A percentile compares a stretch with the other conserved stretches of the same genome.
Conservation (phyloP, 2,888 invertebrate genomes). For the Lutraria lutraria region DNA sequence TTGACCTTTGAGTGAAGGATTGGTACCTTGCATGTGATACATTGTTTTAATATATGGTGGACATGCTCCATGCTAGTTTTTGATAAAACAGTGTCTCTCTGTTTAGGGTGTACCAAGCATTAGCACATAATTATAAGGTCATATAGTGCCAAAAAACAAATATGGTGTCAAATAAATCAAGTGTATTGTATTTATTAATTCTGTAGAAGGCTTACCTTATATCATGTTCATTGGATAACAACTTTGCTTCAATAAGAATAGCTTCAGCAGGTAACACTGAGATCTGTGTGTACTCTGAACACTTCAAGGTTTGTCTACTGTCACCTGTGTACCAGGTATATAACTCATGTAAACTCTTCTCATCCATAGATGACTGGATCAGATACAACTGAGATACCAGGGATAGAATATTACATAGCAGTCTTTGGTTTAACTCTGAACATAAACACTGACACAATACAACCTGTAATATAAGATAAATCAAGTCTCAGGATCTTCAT, state of each 20-base stretch:
- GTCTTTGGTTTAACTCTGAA: conserved; percentile 37
- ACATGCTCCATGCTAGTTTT: no score
- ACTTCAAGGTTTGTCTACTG: neutral
- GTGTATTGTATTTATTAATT: neutral
- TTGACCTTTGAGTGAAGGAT: no score
- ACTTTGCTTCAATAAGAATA: conserved; percentile 30
- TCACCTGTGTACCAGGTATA: conserved; percentile 40
- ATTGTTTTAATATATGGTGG: no score
- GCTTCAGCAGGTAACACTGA: conserved; percentile 52
- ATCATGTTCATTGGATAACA: neutral
- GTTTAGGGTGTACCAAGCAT: no score
- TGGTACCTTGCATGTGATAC: no score
- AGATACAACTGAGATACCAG: conserved; percentile 46
- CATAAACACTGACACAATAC: conserved; percentile 37
- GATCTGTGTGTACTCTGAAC: conserved; percentile 15
- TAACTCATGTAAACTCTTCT: conserved; percentile 25
- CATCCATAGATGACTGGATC: neutral
- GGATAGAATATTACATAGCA: conserved; percentile 43
- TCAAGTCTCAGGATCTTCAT: conserved; percentile 12
- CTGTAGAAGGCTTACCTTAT: neutral
- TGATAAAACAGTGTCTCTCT: no score
- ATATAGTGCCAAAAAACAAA: no score
- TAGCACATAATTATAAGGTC: no score
- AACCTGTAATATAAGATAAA: conserved; percentile 38
- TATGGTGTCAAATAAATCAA: no score